These are phyloP conservation scores for Coilia nasus DNA, from an alignment of 2,797 vertebrate species.

Conservation along the genomic window DNA sequence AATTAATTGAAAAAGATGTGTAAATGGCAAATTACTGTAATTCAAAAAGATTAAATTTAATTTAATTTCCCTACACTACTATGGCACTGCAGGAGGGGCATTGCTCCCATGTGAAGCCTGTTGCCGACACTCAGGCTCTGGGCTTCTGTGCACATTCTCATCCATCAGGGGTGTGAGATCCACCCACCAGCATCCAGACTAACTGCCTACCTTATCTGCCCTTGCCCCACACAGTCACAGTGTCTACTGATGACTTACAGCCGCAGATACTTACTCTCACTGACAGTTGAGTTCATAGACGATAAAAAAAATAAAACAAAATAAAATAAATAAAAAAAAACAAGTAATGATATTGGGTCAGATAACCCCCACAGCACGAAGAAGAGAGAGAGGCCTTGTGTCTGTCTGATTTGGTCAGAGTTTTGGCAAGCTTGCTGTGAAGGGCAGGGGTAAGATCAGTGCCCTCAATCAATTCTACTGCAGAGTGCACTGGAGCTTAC, in stretches of 20 bases:
- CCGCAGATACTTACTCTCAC: neutral
- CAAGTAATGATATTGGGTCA: too few species aligned
- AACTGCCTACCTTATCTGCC: neutral
- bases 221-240: neutral
- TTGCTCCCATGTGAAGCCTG: neutral
- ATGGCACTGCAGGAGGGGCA: neutral
- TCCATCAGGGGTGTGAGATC: neutral
- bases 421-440: neutral
- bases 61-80: neutral
- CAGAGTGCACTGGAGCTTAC: neutral
- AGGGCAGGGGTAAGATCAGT: neutral
- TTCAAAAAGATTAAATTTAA: too few species aligned
- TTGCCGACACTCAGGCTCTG: neutral
- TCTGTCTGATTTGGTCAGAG: neutral
- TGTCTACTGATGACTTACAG: neutral
- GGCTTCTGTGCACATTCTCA: neutral
- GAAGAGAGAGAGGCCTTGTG: neutral
- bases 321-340: constrained; percentile 8
- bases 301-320: neutral
- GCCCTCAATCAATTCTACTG: neutral
- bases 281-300: neutral
- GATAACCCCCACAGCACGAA: too few species aligned
- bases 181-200: neutral
- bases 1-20: too few species aligned
- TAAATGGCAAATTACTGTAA: too few species aligned